Percentiles rank a stretch among this genome's conserved stretches.
Evolutionary conservation across 37 sponge, comb jelly and placozoan genomes (phyloP).

Genomic region (Beroe forskalii): DNA sequence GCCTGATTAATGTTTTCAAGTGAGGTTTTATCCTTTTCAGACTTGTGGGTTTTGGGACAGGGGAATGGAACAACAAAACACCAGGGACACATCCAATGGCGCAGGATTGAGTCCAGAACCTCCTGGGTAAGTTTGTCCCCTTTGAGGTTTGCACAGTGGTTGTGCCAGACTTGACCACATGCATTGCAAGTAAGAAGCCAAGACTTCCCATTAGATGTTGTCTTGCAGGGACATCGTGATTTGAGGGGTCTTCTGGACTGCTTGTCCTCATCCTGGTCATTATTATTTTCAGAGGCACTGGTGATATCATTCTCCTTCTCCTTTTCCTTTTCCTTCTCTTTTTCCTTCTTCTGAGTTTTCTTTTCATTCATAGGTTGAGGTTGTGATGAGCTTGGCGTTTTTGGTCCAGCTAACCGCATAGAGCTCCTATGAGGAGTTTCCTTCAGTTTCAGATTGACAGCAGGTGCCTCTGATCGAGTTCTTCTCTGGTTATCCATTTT

Average conservation of each 20-base stretch:
- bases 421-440: too few relatives aligned
- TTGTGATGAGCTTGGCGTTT: too few relatives aligned
- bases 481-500: too few relatives aligned
- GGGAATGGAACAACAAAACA: too few relatives aligned
- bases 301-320: too few relatives aligned
- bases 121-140: neutral
- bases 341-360: too few relatives aligned
- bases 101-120: neutral
- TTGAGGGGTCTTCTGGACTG: neutral
- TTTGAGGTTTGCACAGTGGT: neutral
- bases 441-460: too few relatives aligned
- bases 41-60: neutral
- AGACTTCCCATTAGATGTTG: neutral
- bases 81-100: neutral
- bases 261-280: neutral
- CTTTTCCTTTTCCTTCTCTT: too few relatives aligned
- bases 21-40: neutral
- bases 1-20: neutral
- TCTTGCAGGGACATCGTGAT: neutral
- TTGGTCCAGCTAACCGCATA: too few relatives aligned
- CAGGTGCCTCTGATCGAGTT: too few relatives aligned
- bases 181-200: neutral
- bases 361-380: too few relatives aligned
- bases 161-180: neutral
- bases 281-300: too few relatives aligned